Evolutionary conservation across 2,888 invertebrate species (phyloP), one percentile per base, ranked within the genome.

Genomic region (Leptinotarsa peninsularis): DNA sequence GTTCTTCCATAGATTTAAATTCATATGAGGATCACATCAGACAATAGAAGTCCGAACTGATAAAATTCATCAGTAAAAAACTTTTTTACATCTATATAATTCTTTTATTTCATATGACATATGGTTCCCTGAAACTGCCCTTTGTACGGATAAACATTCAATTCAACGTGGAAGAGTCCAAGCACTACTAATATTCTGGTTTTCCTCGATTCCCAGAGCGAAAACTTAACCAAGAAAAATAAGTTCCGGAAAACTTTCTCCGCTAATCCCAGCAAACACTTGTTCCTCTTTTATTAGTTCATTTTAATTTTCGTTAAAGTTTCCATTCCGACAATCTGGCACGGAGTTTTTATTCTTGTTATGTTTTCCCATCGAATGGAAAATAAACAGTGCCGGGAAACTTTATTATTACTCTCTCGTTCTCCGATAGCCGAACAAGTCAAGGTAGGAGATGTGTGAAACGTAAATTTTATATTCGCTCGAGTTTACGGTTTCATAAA

Each of bases 351-450:
- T 71, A 18, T 23, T 71, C 54, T 71, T 63, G 60, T 71, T 71
- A 71, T 43, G 71, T 49, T 71, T 56, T 73, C 67, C 49, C 73
- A 67, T 67, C 67, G 56, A 73, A 73, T 73, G 58, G 49, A 73
- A 67, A 49, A 66, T 73, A 73, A 73, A 73, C 73, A 67, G 58
- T 67, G 33, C 49, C 67, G 60, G 60, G 49, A 66, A 68, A 73
- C 58, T 73, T 73, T 67, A 27, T 67, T 73, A 73, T 73, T 73
- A 73, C 56, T 43, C 50, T 60, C 21, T 67, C 49, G 67, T 49
- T 67, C 58, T 58, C 23, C 58, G 56, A 54, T 54, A 56, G 33
- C 66, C 33, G 27, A 52, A 52, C 21, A 54, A 4, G 58, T 58
- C 58, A 58, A 58, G 58, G 58, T 58, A 4, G 14, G 58, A 27